Base-by-base conservation (phyloP, 2,797 vertebrate species). In the Xenops minutus region DNA sequence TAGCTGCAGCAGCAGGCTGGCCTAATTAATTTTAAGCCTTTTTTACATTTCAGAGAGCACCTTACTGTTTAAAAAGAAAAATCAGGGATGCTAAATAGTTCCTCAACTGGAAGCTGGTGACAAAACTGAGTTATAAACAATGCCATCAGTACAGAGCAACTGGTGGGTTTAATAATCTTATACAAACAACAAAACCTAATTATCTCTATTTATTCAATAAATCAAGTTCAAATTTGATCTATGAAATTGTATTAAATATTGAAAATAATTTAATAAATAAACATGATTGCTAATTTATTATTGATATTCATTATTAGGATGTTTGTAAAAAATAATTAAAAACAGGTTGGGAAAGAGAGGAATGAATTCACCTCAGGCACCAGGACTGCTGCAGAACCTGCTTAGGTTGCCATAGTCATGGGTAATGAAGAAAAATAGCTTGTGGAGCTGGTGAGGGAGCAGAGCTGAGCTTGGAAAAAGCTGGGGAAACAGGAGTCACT, bases 221-320 rank as follows among this genome's bases (percentile, higher is more conserved):
- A 88, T 94, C 84, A 85, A 93, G 77, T 97, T 96, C 82, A 97
- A 96, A 98, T 97, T 97, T 88, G 87, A 93, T 95, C 91, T 95
- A 94, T 96, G 95, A 91, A 96, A 93, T 97, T 89, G 61, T 97
- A 97, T 97, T 97, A 98, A 98, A 97, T 97, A 98, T 97, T 98
- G 97, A 97, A 92, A 95, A 96, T 64, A 72, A 97, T 95, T 95
- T 97, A 96, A 97, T 96, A 97, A 97, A 97, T 91, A 96, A 93
- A 58, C 27, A 62, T 0, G 1, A 63, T 80, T 58, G 44, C 61
- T 96, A 86, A 96, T 96, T 87, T 87, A 96, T 96, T 95, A 94
- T 96, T 96, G 85, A 96, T 95, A 92, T n/a, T 89, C 39, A 88
- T 93, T 64, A 61, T 74, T 68, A 76, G 49, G 39, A 54, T 76